phyloP scores from a whole-genome alignment of 2,888 invertebrate species.

The Hecatera dysodea region DNA sequence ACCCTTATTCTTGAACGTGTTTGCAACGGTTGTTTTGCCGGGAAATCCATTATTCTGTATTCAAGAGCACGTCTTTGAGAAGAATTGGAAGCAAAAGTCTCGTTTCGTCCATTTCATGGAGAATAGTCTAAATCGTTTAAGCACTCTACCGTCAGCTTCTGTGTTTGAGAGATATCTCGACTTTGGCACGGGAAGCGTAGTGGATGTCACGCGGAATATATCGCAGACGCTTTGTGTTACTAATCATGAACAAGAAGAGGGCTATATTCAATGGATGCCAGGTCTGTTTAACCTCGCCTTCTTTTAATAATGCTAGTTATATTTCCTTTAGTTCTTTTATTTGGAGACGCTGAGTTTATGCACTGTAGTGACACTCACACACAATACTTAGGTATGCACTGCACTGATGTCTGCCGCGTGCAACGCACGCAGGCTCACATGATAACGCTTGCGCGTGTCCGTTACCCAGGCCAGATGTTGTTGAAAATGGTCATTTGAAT shows the following conservation, averaged over 20 bases:
- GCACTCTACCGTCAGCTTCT: constrained; percentile 83
- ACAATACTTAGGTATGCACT: not conserved
- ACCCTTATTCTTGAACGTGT: constrained; percentile 80
- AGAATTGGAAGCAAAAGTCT: constrained; percentile 76
- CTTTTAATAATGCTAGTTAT: constrained; percentile 1
- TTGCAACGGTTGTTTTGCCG: constrained; percentile 80
- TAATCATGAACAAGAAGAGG: constrained; percentile 84
- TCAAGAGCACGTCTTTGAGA: constrained; percentile 81
- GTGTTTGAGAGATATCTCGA: constrained; percentile 85
- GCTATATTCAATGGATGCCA: constrained; percentile 85
- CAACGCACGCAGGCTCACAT: constrained; percentile 6
- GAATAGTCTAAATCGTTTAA: constrained; percentile 82
- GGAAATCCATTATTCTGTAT: constrained; percentile 78
- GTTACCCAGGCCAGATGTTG: no score
- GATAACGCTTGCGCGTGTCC: constrained; percentile 30
- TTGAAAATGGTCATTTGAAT: no score
- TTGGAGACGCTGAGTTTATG: not conserved
- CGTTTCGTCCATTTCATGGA: constrained; percentile 84
- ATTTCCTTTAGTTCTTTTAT: constrained; percentile 11
- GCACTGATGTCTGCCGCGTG: not conserved
- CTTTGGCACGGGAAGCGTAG: constrained; percentile 83
- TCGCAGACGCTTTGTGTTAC: constrained; percentile 86
- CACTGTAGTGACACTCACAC: not conserved
- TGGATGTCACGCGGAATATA: constrained; percentile 82
- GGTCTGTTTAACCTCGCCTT: constrained; percentile 70